Evolutionary conservation across 2,113 vertebrate genomes (phyloP).

Genomic region (Neolamprologus tretocephalus): DNA sequence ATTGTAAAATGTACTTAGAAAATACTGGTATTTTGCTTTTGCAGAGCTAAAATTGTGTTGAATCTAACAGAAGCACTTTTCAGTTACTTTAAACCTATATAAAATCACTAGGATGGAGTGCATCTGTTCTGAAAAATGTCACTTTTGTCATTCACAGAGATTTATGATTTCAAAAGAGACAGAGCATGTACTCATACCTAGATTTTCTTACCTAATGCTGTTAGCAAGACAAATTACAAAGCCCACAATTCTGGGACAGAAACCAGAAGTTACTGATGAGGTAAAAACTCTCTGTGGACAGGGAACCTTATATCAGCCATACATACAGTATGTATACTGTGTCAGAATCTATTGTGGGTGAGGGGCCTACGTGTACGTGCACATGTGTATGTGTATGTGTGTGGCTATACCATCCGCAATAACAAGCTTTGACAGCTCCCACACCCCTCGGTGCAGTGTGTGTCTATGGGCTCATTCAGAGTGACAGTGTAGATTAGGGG

Average conservation of each 20-base stretch:
- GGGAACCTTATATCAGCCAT: conserved; percentile 7
- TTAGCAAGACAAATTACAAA: conserved; percentile 4
- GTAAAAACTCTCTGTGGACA: conserved; percentile 14
- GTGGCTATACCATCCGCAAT: conserved; percentile 60
- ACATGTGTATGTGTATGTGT: conserved; percentile 12
- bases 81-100: background rate
- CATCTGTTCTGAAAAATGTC: background rate
- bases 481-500: conserved; percentile 80
- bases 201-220: background rate
- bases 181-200: background rate
- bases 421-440: conserved; percentile 77
- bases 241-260: background rate
- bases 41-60: background rate
- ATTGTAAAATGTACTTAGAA: background rate
- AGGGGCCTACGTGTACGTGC: background rate
- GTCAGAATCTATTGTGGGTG: conserved; percentile 11
- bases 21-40: background rate
- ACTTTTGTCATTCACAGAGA: background rate
- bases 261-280: conserved; percentile 10
- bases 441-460: conserved; percentile 71
- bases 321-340: conserved; percentile 12
- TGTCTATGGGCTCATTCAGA: conserved; percentile 75
- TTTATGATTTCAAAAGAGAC: background rate
- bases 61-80: background rate
- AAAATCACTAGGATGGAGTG: background rate